Evolutionary conservation across 2,888 invertebrate species (phyloP).

Genomic region (Trimorus sp.): DNA sequence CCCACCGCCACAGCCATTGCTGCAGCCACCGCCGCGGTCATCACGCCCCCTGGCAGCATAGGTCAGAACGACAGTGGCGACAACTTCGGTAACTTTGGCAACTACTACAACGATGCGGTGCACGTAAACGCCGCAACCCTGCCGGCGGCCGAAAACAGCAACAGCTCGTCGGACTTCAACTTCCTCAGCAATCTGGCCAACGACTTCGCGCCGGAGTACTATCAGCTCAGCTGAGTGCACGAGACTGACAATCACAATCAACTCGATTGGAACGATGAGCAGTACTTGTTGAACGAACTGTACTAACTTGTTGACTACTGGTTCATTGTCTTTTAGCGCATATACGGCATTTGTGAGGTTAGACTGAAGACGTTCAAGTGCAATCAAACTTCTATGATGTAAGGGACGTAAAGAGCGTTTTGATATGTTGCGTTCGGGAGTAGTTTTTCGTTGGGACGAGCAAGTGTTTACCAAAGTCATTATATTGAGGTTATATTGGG

Average conservation of each 20-base stretch:
- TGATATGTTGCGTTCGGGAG: conserved; percentile 14
- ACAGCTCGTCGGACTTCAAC: conserved; percentile 96
- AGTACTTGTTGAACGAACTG: conserved; percentile 78
- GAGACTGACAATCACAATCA: conserved; percentile 75
- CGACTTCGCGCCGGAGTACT: conserved; percentile 96
- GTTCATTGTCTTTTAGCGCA: conserved; percentile 39
- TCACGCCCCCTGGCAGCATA: conserved; percentile 84
- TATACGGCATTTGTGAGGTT: conserved; percentile 45
- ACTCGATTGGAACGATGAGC: conserved; percentile 79
- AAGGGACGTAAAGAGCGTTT: conserved; percentile 4
- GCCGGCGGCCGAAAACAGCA: conserved; percentile 89
- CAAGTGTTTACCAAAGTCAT: conserved; percentile 9
- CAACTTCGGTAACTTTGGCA: conserved; percentile 87
- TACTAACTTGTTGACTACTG: conserved; percentile 71
- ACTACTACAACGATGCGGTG: conserved; percentile 84
- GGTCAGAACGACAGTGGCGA: conserved; percentile 84
- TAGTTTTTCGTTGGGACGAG: neutral
- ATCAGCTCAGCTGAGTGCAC: conserved; percentile 86
- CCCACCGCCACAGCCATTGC: conserved; percentile 81
- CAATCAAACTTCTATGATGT: conserved; percentile 66
- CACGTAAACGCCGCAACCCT: conserved; percentile 82
- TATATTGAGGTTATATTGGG: neutral
- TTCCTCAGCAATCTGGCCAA: conserved; percentile 95
- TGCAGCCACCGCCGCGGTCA: conserved; percentile 83
- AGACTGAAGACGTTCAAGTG: conserved; percentile 68